These are phyloP conservation scores for Triops longicaudatus DNA, from an alignment of 1,140 invertebrate species.

Conservation along the genomic window DNA sequence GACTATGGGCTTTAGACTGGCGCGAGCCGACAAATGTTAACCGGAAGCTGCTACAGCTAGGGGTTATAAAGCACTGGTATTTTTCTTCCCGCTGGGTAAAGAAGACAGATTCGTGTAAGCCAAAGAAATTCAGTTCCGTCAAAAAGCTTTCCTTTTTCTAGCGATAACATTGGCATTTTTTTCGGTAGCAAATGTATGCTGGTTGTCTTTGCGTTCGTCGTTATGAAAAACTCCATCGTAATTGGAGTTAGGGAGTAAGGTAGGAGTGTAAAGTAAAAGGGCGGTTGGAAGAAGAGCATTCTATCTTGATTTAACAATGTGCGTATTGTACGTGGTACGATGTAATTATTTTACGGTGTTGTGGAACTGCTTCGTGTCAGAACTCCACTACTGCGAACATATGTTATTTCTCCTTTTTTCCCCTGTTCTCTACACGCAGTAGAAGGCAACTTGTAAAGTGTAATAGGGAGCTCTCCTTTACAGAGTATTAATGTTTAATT, in stretches of 20 bases:
- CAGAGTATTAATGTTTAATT: not conserved
- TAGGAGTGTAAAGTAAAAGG: too few species aligned
- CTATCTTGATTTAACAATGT: not conserved
- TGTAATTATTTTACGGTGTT: not conserved
- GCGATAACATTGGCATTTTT: not conserved
- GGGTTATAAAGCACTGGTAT: slow-evolving; percentile 2
- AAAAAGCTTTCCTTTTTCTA: not conserved
- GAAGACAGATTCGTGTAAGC: not conserved
- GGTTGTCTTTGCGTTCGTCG: not conserved
- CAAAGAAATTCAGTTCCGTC: not conserved
- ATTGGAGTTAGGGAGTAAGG: too few species aligned
- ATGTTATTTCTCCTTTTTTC: too few species aligned
- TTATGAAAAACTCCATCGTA: not conserved
- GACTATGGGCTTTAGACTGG: slow-evolving; percentile 6
- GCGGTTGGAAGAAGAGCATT: not conserved
- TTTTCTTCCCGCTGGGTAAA: slow-evolving; percentile 1
- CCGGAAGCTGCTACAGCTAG: not conserved
- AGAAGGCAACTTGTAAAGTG: too few species aligned
- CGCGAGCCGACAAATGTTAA: slow-evolving; percentile 2
- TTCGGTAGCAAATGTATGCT: not conserved
- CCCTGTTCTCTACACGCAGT: too few species aligned
- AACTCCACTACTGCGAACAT: not conserved
- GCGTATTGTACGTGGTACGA: not conserved
- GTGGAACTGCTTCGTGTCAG: not conserved
- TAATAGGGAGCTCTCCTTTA: not conserved